Percentiles rank a stretch among this genome's conserved stretches.
phyloP scores from a whole-genome alignment of 2,797 vertebrate genomes.

The Furcifer pardalis region DNA sequence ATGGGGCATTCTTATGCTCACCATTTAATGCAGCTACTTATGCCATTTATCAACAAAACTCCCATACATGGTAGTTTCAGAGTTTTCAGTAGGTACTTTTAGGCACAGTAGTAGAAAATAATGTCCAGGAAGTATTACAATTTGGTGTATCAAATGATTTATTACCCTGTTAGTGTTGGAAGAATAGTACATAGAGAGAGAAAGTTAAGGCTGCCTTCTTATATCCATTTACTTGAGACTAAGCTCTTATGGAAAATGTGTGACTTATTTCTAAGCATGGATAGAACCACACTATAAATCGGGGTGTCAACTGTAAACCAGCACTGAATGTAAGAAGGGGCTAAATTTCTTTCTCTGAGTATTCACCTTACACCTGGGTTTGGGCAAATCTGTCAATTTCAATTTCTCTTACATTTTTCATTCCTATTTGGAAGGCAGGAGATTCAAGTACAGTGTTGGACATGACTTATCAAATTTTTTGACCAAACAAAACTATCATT shows the following conservation, averaged over 20 bases:
- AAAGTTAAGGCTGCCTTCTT: background rate
- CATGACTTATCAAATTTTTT: background rate
- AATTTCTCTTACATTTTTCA: background rate
- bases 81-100: background rate
- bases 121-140: background rate
- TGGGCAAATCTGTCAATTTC: background rate
- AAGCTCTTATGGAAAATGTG: background rate
- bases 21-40: constrained; percentile 5
- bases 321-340: background rate
- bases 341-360: background rate
- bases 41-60: background rate
- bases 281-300: background rate
- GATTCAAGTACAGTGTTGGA: background rate
- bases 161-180: background rate
- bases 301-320: background rate
- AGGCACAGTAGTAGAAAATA: background rate
- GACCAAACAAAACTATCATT: background rate
- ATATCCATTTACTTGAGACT: background rate
- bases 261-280: background rate
- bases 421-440: background rate
- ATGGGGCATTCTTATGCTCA: background rate
- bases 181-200: background rate
- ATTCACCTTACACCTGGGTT: background rate
- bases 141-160: background rate
- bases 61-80: background rate